phyloP scores from a whole-genome alignment of 2,888 invertebrate genomes.

The Metopia argyrocephala region DNA sequence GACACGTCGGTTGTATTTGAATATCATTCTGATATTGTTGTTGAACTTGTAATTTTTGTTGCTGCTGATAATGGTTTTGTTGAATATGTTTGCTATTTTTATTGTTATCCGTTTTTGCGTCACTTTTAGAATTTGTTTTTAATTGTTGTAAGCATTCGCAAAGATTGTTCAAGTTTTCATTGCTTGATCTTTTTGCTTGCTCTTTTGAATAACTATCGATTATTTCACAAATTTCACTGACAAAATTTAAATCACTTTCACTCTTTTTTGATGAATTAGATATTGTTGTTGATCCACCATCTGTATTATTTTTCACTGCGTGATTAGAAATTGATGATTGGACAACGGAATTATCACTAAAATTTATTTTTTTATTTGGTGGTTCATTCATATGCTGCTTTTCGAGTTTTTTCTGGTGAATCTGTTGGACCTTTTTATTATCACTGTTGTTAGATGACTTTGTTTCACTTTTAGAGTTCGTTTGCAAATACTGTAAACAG shows the following conservation, averaged over 20 bases:
- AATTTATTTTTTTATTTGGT: slow-evolving; percentile 58
- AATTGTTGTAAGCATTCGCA: slow-evolving; percentile 60
- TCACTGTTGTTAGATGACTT: slow-evolving; percentile 20
- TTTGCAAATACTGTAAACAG: slow-evolving; percentile 57
- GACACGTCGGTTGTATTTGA: background rate
- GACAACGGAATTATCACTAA: slow-evolving; percentile 55
- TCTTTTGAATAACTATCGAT: slow-evolving; percentile 74
- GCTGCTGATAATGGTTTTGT: slow-evolving; percentile 7
- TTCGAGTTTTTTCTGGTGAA: background rate
- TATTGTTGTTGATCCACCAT: slow-evolving; percentile 51
- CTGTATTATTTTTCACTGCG: slow-evolving; percentile 45
- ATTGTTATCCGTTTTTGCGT: slow-evolving; percentile 34
- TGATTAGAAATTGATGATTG: slow-evolving; percentile 57
- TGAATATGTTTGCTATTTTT: slow-evolving; percentile 20
- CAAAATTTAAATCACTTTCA: slow-evolving; percentile 68
- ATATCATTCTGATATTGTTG: slow-evolving; percentile 5
- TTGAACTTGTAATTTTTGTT: background rate
- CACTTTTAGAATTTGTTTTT: slow-evolving; percentile 50
- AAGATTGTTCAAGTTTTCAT: slow-evolving; percentile 49
- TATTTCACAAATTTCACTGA: slow-evolving; percentile 75
- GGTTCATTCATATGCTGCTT: slow-evolving; percentile 15
- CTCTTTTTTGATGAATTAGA: slow-evolving; percentile 30
- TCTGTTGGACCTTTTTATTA: slow-evolving; percentile 29
- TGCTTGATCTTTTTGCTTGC: slow-evolving; percentile 68
- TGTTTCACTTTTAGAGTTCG: slow-evolving; percentile 44